Conservation (phyloP, 2,888 invertebrate species). For the Phengaris arion region DNA sequence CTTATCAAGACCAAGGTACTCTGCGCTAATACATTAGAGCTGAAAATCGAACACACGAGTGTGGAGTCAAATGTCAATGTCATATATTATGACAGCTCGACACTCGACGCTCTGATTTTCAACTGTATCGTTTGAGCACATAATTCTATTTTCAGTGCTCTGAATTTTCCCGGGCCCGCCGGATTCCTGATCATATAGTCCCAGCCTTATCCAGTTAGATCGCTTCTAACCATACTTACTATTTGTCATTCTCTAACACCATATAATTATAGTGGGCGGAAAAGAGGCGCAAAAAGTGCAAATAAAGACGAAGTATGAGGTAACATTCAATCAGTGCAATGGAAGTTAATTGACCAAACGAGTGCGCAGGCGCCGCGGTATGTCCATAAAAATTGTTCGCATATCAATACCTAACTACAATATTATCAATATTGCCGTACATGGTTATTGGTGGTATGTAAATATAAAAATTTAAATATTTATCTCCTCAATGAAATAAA, state of each 20-base stretch:
- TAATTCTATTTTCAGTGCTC: too few species aligned
- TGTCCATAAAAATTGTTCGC: constrained; percentile 23
- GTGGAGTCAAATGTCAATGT: too few species aligned
- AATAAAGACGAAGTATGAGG: constrained; percentile 43
- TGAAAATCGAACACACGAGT: too few species aligned
- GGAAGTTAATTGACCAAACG: constrained; percentile 48
- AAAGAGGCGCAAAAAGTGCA: constrained; percentile 32
- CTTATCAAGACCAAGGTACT: too few species aligned
- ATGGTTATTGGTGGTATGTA: constrained; percentile 10
- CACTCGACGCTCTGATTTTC: too few species aligned
- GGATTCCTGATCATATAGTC: too few species aligned
- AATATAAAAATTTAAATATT: constrained; percentile 18
- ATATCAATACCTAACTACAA: constrained; percentile 10
- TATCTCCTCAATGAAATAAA: constrained; percentile 15
- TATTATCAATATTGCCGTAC: constrained; percentile 16
- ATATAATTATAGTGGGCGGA: constrained; percentile 7
- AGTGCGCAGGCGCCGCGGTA: constrained; percentile 35
- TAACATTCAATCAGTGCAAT: constrained; percentile 50
- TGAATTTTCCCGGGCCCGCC: too few species aligned
- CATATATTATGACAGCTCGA: too few species aligned
- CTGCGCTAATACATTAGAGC: too few species aligned
- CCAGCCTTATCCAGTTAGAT: neutral
- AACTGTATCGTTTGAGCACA: too few species aligned
- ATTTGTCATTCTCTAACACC: constrained; percentile 30
- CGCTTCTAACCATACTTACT: constrained; percentile 29